Conservation (phyloP, 2,113 vertebrate genomes). For the Coptodon bakossiorum region DNA sequence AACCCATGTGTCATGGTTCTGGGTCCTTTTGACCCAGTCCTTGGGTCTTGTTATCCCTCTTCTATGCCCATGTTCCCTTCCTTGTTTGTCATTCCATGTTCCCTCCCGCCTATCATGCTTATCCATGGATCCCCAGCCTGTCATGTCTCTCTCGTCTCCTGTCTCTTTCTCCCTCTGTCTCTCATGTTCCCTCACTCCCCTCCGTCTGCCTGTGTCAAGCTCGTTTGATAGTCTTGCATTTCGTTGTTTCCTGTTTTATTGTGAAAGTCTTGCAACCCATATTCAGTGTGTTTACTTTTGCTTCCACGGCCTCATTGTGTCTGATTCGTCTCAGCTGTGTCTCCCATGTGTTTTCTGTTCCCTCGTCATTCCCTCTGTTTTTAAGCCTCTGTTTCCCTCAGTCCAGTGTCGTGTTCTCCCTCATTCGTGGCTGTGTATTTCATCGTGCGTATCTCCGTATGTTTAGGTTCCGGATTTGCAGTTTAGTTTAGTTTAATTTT, state of each 20-base stretch:
- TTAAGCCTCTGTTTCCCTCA: neutral
- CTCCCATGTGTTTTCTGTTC: neutral
- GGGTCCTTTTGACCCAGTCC: neutral
- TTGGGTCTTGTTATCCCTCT: neutral
- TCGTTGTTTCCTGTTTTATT: neutral
- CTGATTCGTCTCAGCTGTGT: neutral
- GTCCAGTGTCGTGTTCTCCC: neutral
- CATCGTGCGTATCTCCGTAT: neutral
- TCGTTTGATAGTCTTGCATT: neutral
- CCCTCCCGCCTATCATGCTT: neutral
- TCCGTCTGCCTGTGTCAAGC: neutral
- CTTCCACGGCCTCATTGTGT: neutral
- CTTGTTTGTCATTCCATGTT: neutral
- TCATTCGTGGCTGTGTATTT: neutral
- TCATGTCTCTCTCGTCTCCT: neutral
- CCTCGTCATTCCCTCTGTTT: fast-evolving
- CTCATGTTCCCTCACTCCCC: neutral
- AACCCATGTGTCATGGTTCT: neutral
- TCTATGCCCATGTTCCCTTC: neutral
- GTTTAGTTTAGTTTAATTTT: neutral
- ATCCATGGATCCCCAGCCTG: neutral
- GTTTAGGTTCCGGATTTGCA: neutral
- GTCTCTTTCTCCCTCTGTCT: neutral
- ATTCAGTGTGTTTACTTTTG: neutral
- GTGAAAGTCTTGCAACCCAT: neutral